These are phyloP conservation scores for Euwallacea fornicatus DNA, from an alignment of 1,140 invertebrate species.

Conservation along the genomic window DNA sequence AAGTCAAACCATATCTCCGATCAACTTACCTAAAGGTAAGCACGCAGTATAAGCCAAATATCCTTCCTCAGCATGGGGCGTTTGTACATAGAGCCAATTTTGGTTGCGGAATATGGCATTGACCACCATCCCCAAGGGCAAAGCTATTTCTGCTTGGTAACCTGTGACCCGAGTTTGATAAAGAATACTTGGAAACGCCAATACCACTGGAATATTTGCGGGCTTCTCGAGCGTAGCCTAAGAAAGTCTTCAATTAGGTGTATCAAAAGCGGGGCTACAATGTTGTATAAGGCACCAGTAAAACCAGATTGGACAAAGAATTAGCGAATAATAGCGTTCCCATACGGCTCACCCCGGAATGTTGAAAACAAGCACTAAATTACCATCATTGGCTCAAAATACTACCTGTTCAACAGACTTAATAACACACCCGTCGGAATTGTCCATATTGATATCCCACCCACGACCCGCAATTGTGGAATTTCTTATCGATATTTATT, in stretches of 20 bases:
- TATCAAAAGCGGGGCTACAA: too few species aligned
- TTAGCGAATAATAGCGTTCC: conserved; percentile 10
- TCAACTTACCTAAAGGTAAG: conserved; percentile 65
- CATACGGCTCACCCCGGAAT: conserved; percentile 17
- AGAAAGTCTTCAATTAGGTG: too few species aligned
- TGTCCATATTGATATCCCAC: conserved; percentile 21
- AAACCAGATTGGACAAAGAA: not conserved
- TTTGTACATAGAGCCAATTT: conserved; percentile 80
- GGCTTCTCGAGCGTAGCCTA: conserved; percentile 71
- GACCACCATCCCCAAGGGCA: conserved; percentile 79
- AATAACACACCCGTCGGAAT: conserved; percentile 17
- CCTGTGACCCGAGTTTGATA: conserved; percentile 72
- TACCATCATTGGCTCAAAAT: conserved; percentile 17
- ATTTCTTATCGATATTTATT: conserved; percentile 26
- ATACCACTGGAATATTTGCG: conserved; percentile 79
- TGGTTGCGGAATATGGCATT: conserved; percentile 83
- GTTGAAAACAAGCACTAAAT: conserved; percentile 22
- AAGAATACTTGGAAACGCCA: conserved; percentile 71
- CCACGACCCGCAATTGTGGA: conserved; percentile 22
- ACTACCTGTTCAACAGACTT: conserved; percentile 26
- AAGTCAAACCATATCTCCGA: too few species aligned
- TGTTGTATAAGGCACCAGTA: too few species aligned
- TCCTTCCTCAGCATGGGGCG: conserved; percentile 75
- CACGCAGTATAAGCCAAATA: conserved; percentile 76
- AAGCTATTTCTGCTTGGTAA: conserved; percentile 67